Evolutionary conservation across 2,888 invertebrate species (phyloP).

Genomic region (Drosophila paramelanica): DNA sequence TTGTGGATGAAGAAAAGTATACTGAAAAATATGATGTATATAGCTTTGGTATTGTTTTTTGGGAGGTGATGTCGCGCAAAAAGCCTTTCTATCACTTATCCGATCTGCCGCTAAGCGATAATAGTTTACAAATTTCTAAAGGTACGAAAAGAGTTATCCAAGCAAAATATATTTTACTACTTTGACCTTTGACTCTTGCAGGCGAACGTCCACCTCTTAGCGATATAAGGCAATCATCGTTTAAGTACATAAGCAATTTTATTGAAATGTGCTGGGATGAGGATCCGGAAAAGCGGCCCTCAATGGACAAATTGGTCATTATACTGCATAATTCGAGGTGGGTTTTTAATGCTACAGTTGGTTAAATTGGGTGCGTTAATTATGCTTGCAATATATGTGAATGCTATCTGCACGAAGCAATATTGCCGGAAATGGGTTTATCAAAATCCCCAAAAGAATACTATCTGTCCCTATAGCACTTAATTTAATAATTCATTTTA

Average conservation of each 20-base stretch:
- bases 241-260: neutral
- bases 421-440: too few relatives aligned
- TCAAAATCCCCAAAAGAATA: too few relatives aligned
- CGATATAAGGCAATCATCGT: neutral
- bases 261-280: slow-evolving; percentile 1
- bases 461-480: too few relatives aligned
- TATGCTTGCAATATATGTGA: too few relatives aligned
- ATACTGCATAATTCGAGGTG: neutral
- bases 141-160: too few relatives aligned
- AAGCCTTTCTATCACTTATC: neutral
- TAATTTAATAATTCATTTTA: too few relatives aligned
- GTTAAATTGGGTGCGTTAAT: neutral
- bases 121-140: too few relatives aligned
- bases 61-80: slow-evolving; percentile 11
- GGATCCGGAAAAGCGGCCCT: neutral
- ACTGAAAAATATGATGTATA: neutral
- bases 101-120: too few relatives aligned
- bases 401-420: too few relatives aligned
- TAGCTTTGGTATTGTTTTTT: slow-evolving; percentile 13
- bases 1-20: neutral
- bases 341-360: neutral
- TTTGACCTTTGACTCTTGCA: neutral
- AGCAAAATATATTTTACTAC: neutral
- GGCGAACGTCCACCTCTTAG: slow-evolving; percentile 1
- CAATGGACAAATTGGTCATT: too few relatives aligned